Evolutionary conservation across 2,113 vertebrate genomes (phyloP), one percentile per base, ranked within the genome.

Genomic region (Seriola quinqueradiata): DNA sequence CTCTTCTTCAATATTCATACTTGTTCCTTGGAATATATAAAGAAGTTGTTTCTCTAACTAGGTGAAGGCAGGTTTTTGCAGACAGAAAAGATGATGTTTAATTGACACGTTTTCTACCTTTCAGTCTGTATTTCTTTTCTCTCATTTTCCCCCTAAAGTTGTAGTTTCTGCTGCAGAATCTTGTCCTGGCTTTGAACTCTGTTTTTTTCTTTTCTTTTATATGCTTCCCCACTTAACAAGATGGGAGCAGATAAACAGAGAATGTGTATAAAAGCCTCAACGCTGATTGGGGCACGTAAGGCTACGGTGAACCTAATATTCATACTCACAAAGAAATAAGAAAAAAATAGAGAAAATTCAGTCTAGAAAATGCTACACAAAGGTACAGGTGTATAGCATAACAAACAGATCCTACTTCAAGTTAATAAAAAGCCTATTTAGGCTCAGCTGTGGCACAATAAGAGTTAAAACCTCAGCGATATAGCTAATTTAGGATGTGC

Each of bases 401-500:
- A 58, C 25, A 48, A 63, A 63, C 44, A 50, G 16, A 63, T 32
- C 23, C 48, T 2, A n/a, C 36, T 65, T 68, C 36, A 59, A n/a
- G 14, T 28, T 28, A 28, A 28, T 28, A 28, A 28, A 28, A 28
- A 28, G 28, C 28, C 28, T 28, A 28, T 28, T 28, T 28, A 28
- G 28, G n/a, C 64, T 82, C 65, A 65, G 23, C 72, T 55, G 46
- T 55, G 66, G 69, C 54, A 63, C 34, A 52, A 28, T 32, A 67
- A 63, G n/a, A 38, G 75, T 82, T 81, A 85, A 88, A 90, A 77
- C 70, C 19, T 84, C 21, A 42, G 77, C 8, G 1, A 76, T 75
- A 71, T 34, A 40, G 69, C 83, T 82, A 75, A 84, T 87, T 89
- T 65, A 68, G 68, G 77, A 71, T 76, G 38, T 74, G 70, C 61